These are phyloP conservation scores for Tylochromis polylepis DNA, from an alignment of 2,113 vertebrate species.

Conservation along the genomic window DNA sequence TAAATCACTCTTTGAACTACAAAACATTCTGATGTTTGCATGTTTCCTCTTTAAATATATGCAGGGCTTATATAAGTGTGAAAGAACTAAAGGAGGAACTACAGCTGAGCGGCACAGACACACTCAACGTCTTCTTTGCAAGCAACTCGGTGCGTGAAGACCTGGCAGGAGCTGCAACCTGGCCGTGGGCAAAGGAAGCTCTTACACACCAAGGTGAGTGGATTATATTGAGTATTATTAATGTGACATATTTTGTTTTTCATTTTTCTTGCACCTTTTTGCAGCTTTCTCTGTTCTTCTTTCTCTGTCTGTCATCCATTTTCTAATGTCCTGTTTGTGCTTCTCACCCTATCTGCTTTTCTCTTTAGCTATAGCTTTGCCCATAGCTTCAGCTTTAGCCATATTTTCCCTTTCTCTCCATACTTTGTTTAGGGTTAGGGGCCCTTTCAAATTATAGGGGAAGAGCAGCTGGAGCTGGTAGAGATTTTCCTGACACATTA, in stretches of 20 bases:
- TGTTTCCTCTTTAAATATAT: background rate
- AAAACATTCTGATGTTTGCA: background rate
- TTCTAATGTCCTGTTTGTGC: background rate
- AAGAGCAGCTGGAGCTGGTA: conserved; percentile 26
- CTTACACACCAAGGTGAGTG: conserved; percentile 77
- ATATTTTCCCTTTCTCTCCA: background rate
- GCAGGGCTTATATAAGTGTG: conserved; percentile 92
- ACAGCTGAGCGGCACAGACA: conserved; percentile 83
- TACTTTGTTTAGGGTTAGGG: background rate
- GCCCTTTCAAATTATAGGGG: conserved; percentile 11
- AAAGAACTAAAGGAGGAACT: conserved; percentile 92
- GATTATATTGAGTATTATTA: background rate
- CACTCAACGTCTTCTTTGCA: conserved; percentile 94
- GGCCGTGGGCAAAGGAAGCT: conserved; percentile 98
- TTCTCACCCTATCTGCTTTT: background rate
- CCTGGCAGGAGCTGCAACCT: conserved; percentile 91
- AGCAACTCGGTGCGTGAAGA: conserved; percentile 86
- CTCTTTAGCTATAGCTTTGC: background rate
- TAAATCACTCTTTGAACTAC: background rate
- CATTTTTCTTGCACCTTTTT: background rate
- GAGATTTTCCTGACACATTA: conserved; percentile 51
- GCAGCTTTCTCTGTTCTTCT: background rate
- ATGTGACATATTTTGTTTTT: background rate
- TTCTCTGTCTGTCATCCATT: background rate
- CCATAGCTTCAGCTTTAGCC: background rate